Evolutionary conservation across 2,888 invertebrate genomes (phyloP).

Genomic region (Diabrotica balteata): DNA sequence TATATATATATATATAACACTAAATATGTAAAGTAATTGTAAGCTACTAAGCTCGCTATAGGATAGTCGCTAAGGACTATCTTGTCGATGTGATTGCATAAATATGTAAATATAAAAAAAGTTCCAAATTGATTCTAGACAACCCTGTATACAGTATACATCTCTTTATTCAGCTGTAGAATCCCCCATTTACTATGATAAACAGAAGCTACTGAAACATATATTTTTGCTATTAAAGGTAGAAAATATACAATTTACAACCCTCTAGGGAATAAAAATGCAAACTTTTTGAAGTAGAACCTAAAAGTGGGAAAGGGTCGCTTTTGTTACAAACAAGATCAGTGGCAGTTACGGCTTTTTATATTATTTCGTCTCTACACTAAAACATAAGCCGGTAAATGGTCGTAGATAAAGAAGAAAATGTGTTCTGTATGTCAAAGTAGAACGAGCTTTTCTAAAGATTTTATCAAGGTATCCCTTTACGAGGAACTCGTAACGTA

Average conservation of each 20-base stretch:
- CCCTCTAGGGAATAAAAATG: conserved; percentile 10
- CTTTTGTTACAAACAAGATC: conserved; percentile 10
- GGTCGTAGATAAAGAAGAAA: conserved; percentile 15
- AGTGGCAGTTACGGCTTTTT: conserved; percentile 11
- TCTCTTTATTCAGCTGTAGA: no score
- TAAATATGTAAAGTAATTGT: no score
- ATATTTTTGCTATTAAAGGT: not conserved
- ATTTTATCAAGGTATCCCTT: no score
- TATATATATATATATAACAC: no score
- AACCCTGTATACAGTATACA: no score
- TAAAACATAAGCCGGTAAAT: conserved; percentile 16
- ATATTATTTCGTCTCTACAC: conserved; percentile 13
- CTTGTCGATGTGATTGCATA: no score
- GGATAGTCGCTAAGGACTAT: no score
- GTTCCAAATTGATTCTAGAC: no score
- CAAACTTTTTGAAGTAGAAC: conserved; percentile 11
- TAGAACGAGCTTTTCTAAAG: no score
- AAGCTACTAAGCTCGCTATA: no score
- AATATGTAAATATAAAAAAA: no score
- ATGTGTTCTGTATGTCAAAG: conserved; percentile 6
- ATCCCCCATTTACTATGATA: no score
- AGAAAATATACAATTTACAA: conserved; percentile 5
- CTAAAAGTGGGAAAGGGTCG: conserved; percentile 1
- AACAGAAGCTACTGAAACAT: not conserved
- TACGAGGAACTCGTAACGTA: not conserved